Conservation (phyloP, 2,888 invertebrate genomes). For the Gasteruption jaculator region DNA sequence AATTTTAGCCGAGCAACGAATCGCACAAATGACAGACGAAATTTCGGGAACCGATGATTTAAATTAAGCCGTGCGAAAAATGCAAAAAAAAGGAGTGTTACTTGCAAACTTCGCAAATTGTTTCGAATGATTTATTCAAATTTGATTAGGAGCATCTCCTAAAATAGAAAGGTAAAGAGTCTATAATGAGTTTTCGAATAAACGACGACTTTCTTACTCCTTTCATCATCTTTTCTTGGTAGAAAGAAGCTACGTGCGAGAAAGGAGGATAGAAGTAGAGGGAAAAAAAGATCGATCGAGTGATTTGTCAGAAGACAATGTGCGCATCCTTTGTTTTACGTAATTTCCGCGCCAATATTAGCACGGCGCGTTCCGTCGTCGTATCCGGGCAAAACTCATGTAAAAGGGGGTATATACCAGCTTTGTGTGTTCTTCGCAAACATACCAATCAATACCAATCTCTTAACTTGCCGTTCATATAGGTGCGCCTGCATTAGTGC, state of each 20-base stretch:
- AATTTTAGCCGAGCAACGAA: too few relatives aligned
- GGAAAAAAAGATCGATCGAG: slow-evolving; percentile 27
- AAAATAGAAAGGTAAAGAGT: too few relatives aligned
- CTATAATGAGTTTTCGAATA: too few relatives aligned
- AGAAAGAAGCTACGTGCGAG: too few relatives aligned
- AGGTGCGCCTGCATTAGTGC: not conserved
- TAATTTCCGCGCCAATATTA: slow-evolving; percentile 50
- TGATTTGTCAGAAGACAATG: slow-evolving; percentile 34
- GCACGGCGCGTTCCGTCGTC: slow-evolving; percentile 42
- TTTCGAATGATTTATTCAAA: too few relatives aligned
- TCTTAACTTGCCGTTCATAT: slow-evolving; percentile 38
- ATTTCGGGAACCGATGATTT: too few relatives aligned
- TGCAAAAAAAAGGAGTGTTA: too few relatives aligned
- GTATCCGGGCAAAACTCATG: slow-evolving; percentile 30
- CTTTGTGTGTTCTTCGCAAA: slow-evolving; percentile 47
- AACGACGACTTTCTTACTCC: too few relatives aligned
- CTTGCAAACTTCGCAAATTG: too few relatives aligned
- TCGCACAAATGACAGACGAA: too few relatives aligned
- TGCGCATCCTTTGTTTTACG: slow-evolving; percentile 47
- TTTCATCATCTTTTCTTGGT: slow-evolving; percentile 16
- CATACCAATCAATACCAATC: slow-evolving; percentile 49
- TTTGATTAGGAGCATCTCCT: too few relatives aligned
- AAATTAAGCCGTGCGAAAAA: too few relatives aligned
- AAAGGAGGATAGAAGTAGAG: slow-evolving; percentile 10
- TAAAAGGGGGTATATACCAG: slow-evolving; percentile 35